Evolutionary conservation across 2,797 vertebrate species (phyloP), one percentile per base, ranked within the genome.

Genomic region (Sebastolobus alascanus): DNA sequence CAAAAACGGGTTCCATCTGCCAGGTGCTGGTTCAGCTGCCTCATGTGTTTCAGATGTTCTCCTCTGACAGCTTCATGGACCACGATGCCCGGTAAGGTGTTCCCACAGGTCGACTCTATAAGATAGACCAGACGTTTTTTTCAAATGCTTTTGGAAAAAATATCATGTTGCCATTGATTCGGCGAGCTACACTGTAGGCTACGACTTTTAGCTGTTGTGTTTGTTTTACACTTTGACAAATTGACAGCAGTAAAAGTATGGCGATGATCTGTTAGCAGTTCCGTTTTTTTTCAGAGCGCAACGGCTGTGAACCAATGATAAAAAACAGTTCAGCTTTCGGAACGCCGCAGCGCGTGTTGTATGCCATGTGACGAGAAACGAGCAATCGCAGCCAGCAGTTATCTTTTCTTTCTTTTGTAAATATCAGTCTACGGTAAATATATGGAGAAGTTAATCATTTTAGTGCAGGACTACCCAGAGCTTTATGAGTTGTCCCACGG

Each of bases 11-110:
- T 13, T 98, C 97, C 79, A 98, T 99, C 89, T 97, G 96, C 87
- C 98, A 97, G 0, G 96, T 99, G 58, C 73, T 98, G 85, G 97
- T 97, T 70, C 98, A 99, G 93, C 95, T 99, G 82, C 99, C 98
- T 20, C 99, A 99, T 0, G 97, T 99, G 61, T 99, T 99, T 86
- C 97, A 98, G 92, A 96, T 97, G 87, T 94, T 99, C 61, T 93
- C 96, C 50, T 93, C 94, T 1, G 94, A 97, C 84, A 97, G 89
- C 84, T 90, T 96, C 40, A 84, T 96, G 75, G 95, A 97, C 25
- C 94, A 97, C 4, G 97, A 99, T 40, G 84, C 95, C 65, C 97
- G 99, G 98, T 99, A 94, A 90, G 78, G 2, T 67, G 20, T 31
- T 8, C 46, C 18, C 4, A 54, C 25, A 13, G 61, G 58, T 55